phyloP scores from a whole-genome alignment of 2,113 vertebrate species.

The Tor tambroides region DNA sequence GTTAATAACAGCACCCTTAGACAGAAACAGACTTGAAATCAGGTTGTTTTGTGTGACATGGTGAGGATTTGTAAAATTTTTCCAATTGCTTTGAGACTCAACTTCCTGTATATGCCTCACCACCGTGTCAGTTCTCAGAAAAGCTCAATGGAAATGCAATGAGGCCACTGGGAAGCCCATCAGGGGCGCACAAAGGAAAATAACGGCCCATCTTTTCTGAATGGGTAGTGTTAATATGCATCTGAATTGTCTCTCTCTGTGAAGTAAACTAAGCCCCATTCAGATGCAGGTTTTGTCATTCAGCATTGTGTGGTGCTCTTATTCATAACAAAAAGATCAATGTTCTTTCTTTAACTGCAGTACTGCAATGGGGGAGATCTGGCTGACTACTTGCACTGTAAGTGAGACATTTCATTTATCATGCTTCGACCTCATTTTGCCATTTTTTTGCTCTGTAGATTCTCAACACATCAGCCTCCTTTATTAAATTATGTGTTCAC shows the following conservation, averaged over 20 bases:
- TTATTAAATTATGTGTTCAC: background rate
- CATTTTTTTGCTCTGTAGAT: background rate
- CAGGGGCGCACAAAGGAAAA: slow-evolving; percentile 17
- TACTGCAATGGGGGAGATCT: slow-evolving; percentile 98
- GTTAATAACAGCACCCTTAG: background rate
- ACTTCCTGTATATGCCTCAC: background rate
- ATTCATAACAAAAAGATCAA: slow-evolving; percentile 51
- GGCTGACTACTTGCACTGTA: slow-evolving; percentile 97
- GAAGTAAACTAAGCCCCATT: background rate
- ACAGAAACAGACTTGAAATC: background rate
- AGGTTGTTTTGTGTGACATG: background rate
- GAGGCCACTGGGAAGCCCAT: background rate
- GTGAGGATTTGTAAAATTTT: background rate
- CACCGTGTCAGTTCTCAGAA: background rate
- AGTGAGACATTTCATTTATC: slow-evolving; percentile 67
- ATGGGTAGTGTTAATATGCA: slow-evolving; percentile 29
- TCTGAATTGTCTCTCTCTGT: slow-evolving; percentile 23
- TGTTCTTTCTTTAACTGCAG: slow-evolving; percentile 67
- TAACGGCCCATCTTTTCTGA: background rate
- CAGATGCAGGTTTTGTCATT: slow-evolving; percentile 7
- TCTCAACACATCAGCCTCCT: background rate
- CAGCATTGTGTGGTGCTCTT: background rate
- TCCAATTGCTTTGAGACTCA: background rate
- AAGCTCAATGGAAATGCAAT: background rate
- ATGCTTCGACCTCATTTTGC: background rate